Conservation (phyloP, 1,140 invertebrate genomes). For the Brachionus angularis region DNA sequence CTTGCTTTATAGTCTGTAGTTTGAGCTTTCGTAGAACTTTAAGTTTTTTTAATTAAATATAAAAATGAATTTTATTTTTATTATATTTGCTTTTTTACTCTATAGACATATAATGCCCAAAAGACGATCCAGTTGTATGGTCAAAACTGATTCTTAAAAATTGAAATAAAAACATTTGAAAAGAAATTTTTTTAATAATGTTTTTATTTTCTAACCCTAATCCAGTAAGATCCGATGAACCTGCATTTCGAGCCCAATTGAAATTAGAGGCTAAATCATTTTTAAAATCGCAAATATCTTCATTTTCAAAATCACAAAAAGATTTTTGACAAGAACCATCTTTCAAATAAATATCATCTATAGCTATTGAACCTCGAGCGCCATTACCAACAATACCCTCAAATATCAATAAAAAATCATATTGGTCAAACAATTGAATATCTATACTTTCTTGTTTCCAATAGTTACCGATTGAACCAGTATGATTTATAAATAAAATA, state of each 20-base stretch:
- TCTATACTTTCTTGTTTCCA: neutral
- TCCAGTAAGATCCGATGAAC: neutral
- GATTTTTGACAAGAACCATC: conserved; percentile 47
- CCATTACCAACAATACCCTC: conserved; percentile 17
- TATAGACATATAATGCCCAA: conserved; percentile 49
- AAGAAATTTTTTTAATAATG: no score
- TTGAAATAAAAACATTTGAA: no score
- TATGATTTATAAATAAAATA: neutral
- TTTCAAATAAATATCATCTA: conserved; percentile 50
- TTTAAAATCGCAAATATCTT: conserved; percentile 1
- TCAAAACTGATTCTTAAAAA: conserved; percentile 4
- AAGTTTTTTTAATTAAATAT: neutral
- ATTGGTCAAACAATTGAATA: no score
- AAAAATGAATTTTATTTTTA: no score
- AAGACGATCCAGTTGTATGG: conserved; percentile 6
- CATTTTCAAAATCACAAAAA: conserved; percentile 43
- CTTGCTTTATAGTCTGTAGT: conserved; percentile 23
- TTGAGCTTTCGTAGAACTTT: conserved; percentile 5
- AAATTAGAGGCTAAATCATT: neutral
- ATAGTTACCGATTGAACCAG: conserved; percentile 11
- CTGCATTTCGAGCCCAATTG: conserved; percentile 16
- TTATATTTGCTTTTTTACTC: conserved; percentile 48
- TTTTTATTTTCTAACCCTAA: no score
- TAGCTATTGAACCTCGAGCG: conserved; percentile 46
- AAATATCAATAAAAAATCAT: no score